These are phyloP conservation scores for Rhagonycha lutea DNA, from an alignment of 2,888 invertebrate genomes.

Conservation along the genomic window DNA sequence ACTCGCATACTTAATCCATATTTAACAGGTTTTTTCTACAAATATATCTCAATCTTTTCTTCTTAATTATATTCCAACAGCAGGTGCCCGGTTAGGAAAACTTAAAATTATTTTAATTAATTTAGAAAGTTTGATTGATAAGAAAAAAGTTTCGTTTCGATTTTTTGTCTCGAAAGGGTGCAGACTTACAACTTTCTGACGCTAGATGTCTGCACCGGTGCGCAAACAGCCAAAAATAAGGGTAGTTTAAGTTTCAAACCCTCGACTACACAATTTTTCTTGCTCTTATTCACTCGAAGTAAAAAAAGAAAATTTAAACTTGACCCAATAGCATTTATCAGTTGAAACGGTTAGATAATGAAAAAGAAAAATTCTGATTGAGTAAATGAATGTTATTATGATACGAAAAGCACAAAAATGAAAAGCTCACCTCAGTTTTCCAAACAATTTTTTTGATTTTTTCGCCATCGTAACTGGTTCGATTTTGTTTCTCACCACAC, in stretches of 20 bases:
- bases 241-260: background rate
- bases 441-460: background rate
- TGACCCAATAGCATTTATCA: background rate
- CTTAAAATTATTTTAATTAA: conserved; percentile 7
- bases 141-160: background rate
- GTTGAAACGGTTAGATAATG: background rate
- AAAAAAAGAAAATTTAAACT: background rate
- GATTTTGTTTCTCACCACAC: background rate
- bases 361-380: background rate
- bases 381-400: background rate
- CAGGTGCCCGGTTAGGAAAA: conserved; percentile 3
- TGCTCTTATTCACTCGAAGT: background rate
- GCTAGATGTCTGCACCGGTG: conserved; percentile 16
- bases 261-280: background rate
- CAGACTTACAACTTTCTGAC: background rate
- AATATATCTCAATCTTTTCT: conserved; percentile 17
- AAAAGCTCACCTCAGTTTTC: background rate
- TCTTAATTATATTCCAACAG: conserved; percentile 2
- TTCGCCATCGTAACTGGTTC: background rate
- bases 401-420: background rate
- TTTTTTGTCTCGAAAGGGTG: background rate
- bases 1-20: conserved; percentile 3
- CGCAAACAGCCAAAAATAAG: conserved; percentile 10
- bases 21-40: conserved; percentile 10
- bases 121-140: background rate